These are phyloP conservation scores for Didymodactylos carnosus DNA, from an alignment of 2,888 invertebrate genomes.

Conservation along the genomic window DNA sequence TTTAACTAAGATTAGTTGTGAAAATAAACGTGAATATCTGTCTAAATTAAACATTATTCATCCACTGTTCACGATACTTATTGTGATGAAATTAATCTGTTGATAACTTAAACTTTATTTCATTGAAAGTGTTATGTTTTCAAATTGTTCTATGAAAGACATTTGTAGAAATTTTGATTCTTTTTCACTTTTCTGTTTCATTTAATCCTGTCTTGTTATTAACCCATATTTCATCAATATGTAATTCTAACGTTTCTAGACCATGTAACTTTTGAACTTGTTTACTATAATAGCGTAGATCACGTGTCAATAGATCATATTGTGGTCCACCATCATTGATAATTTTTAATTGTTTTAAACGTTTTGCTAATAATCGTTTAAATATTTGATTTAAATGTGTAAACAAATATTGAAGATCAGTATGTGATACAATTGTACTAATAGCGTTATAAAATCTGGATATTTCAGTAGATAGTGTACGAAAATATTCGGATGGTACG, in stretches of 20 bases:
- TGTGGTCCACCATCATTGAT: constrained; percentile 87
- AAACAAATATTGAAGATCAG: constrained; percentile 40
- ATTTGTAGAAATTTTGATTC: no score
- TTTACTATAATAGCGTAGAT: background rate
- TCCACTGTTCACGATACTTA: no score
- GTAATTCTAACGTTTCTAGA: background rate
- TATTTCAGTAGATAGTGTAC: constrained; percentile 47
- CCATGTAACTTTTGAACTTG: background rate
- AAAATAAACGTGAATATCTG: no score
- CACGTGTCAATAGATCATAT: constrained; percentile 44
- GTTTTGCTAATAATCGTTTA: constrained; percentile 62
- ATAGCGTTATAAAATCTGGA: constrained; percentile 75
- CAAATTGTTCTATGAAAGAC: no score
- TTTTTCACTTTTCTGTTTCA: no score
- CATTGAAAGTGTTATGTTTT: no score
- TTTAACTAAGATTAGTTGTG: no score
- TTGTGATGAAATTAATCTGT: no score
- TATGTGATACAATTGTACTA: constrained; percentile 51
- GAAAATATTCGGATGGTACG: constrained; percentile 57
- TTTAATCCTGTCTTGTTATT: no score
- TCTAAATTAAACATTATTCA: no score
- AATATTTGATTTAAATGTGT: constrained; percentile 39
- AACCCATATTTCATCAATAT: constrained; percentile 1
- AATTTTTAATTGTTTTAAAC: constrained; percentile 63
- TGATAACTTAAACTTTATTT: no score